These are phyloP conservation scores for Xanthia togata DNA, from an alignment of 2,888 invertebrate genomes.

Conservation along the genomic window DNA sequence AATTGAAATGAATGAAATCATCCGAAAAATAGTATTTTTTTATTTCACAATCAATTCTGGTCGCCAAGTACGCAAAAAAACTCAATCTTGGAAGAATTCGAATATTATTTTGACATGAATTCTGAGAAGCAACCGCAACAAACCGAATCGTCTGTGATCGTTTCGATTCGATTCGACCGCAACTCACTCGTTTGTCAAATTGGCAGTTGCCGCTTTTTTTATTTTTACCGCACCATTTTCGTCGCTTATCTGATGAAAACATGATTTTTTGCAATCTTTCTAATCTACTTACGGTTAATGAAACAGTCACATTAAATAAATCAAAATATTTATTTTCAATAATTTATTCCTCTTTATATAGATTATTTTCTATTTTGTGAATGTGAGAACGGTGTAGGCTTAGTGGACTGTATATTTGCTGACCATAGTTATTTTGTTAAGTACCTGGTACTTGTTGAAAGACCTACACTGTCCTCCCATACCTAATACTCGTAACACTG, in stretches of 20 bases:
- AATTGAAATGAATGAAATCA: constrained; percentile 59
- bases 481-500: too few relatives aligned
- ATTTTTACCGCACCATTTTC: constrained; percentile 43
- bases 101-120: constrained; percentile 69
- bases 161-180: constrained; percentile 74
- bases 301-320: neutral
- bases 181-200: constrained; percentile 80
- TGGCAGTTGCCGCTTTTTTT: constrained; percentile 71
- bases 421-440: too few relatives aligned
- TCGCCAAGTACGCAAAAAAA: constrained; percentile 61
- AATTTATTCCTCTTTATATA: too few relatives aligned
- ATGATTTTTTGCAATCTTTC: neutral
- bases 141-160: constrained; percentile 71
- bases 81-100: constrained; percentile 60
- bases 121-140: constrained; percentile 70
- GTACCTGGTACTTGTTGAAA: too few relatives aligned
- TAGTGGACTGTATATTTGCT: too few relatives aligned
- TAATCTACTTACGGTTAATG: neutral
- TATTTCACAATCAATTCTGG: constrained; percentile 47
- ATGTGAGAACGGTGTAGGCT: too few relatives aligned
- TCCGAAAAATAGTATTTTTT: constrained; percentile 41
- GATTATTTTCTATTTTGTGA: too few relatives aligned
- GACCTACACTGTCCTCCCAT: too few relatives aligned
- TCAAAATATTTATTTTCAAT: neutral
- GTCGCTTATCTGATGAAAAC: constrained; percentile 25